These are phyloP conservation scores for Macroglossus sobrinus DNA, from an alignment of 2,113 vertebrate species.

Conservation along the genomic window DNA sequence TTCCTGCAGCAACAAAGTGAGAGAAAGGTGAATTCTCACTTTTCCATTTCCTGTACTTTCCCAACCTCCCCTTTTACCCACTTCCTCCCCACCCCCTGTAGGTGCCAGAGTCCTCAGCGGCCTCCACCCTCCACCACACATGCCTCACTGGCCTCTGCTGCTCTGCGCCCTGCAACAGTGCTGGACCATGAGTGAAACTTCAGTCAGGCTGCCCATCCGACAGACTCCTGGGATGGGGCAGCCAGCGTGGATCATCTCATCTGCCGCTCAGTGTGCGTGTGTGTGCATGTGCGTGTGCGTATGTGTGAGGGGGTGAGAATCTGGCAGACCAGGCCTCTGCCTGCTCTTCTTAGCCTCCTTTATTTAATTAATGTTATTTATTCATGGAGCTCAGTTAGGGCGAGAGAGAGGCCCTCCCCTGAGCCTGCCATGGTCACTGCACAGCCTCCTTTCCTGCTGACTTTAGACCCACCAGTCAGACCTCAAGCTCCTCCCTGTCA, in stretches of 20 bases:
- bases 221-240: neutral
- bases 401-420: neutral
- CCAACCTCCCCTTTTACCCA: neutral
- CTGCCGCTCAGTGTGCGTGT: conserved; percentile 50
- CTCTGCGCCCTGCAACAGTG: conserved; percentile 62
- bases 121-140: conserved; percentile 88
- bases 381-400: conserved; percentile 73
- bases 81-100: conserved; percentile 60
- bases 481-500: neutral
- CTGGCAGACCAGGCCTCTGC: conserved; percentile 14
- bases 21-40: neutral
- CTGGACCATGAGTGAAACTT: conserved; percentile 81
- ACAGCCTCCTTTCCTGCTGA: conserved; percentile 26
- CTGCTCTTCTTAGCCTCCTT: conserved; percentile 57
- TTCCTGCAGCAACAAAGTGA: neutral
- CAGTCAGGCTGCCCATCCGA: neutral
- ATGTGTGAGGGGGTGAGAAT: neutral
- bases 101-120: conserved; percentile 90
- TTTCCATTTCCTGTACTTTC: neutral
- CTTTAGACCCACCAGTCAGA: neutral
- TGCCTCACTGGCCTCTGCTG: conserved; percentile 84
- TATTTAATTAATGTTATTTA: conserved; percentile 87
- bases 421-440: conserved; percentile 29
- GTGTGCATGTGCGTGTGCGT: neutral
- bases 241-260: conserved; percentile 43